These are phyloP conservation scores for Danio tinwini DNA, from an alignment of 2,797 vertebrate genomes.

Conservation along the genomic window DNA sequence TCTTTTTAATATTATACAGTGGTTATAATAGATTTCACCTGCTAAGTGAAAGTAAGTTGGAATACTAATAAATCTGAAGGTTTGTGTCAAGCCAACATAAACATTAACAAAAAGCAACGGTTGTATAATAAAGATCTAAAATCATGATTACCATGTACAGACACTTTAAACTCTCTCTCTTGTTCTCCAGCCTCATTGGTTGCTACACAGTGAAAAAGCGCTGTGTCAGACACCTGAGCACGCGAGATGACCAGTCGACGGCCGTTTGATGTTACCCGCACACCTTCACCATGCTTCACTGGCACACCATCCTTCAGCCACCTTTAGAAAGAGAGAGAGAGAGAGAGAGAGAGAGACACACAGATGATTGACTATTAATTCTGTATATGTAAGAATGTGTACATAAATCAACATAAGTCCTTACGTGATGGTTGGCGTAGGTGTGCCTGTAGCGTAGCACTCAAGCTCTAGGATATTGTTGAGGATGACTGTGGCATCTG, in stretches of 20 bases:
- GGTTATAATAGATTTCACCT: no score
- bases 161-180: conserved; percentile 86
- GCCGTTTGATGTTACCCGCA: conserved; percentile 80
- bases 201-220: conserved; percentile 90
- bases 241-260: conserved; percentile 84
- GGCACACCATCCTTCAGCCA: conserved; percentile 88
- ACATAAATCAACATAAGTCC: not conserved
- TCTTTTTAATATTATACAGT: no score
- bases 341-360: not conserved
- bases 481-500: conserved; percentile 83
- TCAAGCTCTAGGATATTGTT: conserved; percentile 88
- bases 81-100: not conserved
- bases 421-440: conserved; percentile 89
- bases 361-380: not conserved
- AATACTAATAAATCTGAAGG: no score
- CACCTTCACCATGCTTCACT: conserved; percentile 77
- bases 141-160: conserved; percentile 85
- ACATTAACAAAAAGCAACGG: not conserved
- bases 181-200: conserved; percentile 88
- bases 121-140: not conserved
- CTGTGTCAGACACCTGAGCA: conserved; percentile 87
- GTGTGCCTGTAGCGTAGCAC: conserved; percentile 85
- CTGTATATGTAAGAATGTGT: not conserved
- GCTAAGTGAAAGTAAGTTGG: no score
- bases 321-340: conserved; percentile 65